phyloP scores from a whole-genome alignment of 2,113 vertebrate genomes.

The Tringa solitaria region DNA sequence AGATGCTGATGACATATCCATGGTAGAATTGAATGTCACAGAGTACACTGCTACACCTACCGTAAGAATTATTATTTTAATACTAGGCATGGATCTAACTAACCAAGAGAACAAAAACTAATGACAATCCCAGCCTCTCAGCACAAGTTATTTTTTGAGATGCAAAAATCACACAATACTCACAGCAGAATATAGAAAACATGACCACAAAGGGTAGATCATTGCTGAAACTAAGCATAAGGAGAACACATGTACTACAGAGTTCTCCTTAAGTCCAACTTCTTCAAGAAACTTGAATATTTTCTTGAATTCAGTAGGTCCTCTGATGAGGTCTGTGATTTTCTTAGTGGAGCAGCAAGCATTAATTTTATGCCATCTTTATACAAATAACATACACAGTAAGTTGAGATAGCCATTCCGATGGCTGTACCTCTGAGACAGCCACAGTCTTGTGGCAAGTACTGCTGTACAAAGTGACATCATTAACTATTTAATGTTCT shows the following conservation, averaged over 20 bases:
- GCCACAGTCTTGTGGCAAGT: background rate
- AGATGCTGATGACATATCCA: constrained; percentile 75
- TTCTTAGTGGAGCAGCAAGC: background rate
- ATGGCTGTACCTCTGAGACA: background rate
- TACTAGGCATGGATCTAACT: background rate
- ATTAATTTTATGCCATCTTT: background rate
- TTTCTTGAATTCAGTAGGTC: background rate
- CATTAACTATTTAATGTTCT: background rate
- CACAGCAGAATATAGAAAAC: background rate
- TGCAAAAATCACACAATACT: background rate
- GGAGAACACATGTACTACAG: background rate
- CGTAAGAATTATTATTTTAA: constrained; percentile 64
- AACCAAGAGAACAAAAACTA: background rate
- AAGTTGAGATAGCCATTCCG: background rate
- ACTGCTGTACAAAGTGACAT: background rate
- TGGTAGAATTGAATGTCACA: constrained; percentile 70
- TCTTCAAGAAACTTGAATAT: background rate
- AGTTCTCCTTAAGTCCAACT: background rate
- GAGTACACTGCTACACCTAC: constrained; percentile 45
- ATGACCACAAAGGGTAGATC: background rate
- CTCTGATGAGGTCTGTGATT: background rate
- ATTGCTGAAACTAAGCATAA: background rate
- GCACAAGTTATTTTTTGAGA: background rate
- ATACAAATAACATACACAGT: background rate
- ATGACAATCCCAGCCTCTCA: background rate